phyloP scores from a whole-genome alignment of 2,113 vertebrate genomes.

The Psilopogon haemacephalus region DNA sequence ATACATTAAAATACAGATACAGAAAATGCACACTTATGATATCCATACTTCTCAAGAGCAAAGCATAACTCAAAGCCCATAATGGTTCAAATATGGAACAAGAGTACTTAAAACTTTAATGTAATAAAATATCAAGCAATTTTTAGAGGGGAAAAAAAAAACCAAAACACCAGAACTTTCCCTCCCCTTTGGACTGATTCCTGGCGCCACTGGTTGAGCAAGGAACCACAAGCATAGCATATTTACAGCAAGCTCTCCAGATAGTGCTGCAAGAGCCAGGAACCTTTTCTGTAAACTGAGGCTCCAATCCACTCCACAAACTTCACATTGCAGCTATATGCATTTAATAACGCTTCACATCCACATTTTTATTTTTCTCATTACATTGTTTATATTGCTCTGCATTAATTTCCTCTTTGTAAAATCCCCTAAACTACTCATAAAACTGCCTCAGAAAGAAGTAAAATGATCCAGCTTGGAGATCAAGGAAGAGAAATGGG shows the following conservation, averaged over 20 bases:
- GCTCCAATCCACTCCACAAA: background rate
- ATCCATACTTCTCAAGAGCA: background rate
- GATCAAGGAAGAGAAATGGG: slow-evolving; percentile 16
- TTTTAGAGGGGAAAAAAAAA: background rate
- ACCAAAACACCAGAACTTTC: background rate
- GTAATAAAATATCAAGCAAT: slow-evolving; percentile 42
- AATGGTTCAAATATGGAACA: slow-evolving; percentile 35
- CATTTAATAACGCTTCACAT: background rate
- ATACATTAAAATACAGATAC: background rate
- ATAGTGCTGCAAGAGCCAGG: slow-evolving; percentile 2
- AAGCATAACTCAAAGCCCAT: slow-evolving; percentile 17
- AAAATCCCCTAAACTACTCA: background rate
- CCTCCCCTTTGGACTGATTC: background rate
- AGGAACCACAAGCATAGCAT: slow-evolving; percentile 67
- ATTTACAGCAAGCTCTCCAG: slow-evolving; percentile 63
- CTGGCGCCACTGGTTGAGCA: slow-evolving; percentile 58
- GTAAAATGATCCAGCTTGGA: slow-evolving; percentile 18
- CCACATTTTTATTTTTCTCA: background rate
- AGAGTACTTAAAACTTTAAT: slow-evolving; percentile 13
- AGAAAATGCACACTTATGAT: background rate
- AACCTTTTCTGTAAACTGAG: slow-evolving; percentile 27
- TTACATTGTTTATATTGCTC: background rate
- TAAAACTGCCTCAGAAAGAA: slow-evolving; percentile 31
- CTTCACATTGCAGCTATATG: background rate
- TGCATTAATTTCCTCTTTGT: slow-evolving; percentile 48